phyloP scores from a whole-genome alignment of 2,888 invertebrate genomes.

The Pantelozetes paolii region DNA sequence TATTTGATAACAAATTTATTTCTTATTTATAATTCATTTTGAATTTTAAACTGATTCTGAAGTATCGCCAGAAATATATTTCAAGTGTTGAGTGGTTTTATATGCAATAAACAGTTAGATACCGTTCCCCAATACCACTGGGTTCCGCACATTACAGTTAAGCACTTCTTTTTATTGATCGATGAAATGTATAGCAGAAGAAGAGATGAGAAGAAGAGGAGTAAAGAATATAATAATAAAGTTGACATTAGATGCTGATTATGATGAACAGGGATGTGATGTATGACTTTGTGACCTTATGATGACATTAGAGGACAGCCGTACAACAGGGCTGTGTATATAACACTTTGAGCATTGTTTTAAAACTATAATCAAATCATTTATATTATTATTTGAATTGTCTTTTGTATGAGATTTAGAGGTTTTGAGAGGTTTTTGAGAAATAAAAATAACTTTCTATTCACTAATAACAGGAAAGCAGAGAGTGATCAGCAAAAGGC shows the following conservation, averaged over 20 bases:
- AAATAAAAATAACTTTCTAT: neutral
- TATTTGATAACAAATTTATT: too few species aligned
- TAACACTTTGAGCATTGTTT: neutral
- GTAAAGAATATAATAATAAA: slow-evolving; percentile 15
- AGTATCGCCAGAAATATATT: too few species aligned
- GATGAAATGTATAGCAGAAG: neutral
- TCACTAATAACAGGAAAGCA: neutral
- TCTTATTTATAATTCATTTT: too few species aligned
- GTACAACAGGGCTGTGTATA: neutral
- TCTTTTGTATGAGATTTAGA: neutral
- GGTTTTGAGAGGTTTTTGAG: too few species aligned
- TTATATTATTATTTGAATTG: neutral
- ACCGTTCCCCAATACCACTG: neutral
- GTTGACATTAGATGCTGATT: neutral
- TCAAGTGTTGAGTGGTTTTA: neutral
- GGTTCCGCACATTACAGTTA: neutral
- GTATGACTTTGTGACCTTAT: slow-evolving; percentile 5
- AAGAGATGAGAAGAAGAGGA: neutral
- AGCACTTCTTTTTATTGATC: slow-evolving; percentile 19
- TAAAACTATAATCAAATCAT: too few species aligned
- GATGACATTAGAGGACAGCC: slow-evolving; percentile 1
- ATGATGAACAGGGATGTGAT: slow-evolving; percentile 14
- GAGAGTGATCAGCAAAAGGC: slow-evolving; percentile 7
- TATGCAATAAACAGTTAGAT: slow-evolving; percentile 13
- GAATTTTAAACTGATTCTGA: too few species aligned